A percentile compares a stretch with the other conserved stretches of the same genome.
phyloP scores from a whole-genome alignment of 1,140 invertebrate genomes.

The Yoshiicerus persimilis region DNA sequence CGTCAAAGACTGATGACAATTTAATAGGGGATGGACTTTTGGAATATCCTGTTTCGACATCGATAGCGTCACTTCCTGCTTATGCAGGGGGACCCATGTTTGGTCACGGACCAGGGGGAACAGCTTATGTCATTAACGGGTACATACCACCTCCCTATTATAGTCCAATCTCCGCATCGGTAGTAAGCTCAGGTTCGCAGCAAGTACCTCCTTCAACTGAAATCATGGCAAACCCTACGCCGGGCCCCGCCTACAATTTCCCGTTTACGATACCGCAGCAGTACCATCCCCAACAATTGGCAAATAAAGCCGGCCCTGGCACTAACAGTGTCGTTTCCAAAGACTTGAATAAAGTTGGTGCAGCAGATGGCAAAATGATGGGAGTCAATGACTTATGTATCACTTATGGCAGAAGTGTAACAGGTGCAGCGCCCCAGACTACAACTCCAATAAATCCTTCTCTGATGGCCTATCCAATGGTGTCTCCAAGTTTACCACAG shows the following conservation, averaged over 20 bases:
- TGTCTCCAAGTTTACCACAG: background rate
- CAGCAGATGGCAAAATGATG: background rate
- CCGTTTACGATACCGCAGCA: slow-evolving; percentile 22
- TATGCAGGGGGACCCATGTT: background rate
- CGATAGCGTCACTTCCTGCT: background rate
- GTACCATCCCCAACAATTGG: background rate
- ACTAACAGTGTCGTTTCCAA: background rate
- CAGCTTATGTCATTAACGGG: background rate
- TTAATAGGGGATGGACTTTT: background rate
- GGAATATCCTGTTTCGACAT: background rate
- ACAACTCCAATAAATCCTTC: background rate
- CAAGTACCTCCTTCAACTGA: slow-evolving; percentile 20
- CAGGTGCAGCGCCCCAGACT: background rate
- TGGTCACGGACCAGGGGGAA: background rate
- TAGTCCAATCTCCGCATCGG: background rate
- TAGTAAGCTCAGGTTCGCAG: background rate
- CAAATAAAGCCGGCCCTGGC: background rate
- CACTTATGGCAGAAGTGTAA: background rate
- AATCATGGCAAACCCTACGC: slow-evolving; percentile 13
- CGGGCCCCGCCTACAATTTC: background rate
- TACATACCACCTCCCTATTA: background rate
- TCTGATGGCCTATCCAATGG: background rate
- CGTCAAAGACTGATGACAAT: background rate
- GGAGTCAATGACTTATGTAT: background rate
- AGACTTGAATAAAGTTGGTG: background rate